A percentile compares a stretch with the other conserved stretches of the same genome.
phyloP scores from a whole-genome alignment of 2,113 vertebrate genomes.

The Acanthisitta chloris region DNA sequence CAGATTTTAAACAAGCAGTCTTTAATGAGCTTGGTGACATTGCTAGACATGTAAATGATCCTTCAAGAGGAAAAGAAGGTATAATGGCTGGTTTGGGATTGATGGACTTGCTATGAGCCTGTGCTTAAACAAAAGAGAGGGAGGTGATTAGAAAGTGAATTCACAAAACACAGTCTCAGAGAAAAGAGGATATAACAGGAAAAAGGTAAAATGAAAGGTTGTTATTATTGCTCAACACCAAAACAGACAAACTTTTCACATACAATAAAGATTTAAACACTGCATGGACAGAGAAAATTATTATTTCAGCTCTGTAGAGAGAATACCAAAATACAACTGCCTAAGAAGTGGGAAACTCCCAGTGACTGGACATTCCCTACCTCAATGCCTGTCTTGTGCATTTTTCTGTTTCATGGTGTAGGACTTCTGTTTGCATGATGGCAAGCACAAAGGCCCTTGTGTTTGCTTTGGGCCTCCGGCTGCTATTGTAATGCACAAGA shows the following conservation, averaged over 20 bases:
- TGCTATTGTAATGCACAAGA: not conserved
- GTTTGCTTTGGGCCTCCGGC: not conserved
- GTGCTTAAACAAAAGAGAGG: not conserved
- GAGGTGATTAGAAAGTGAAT: not conserved
- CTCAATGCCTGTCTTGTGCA: not conserved
- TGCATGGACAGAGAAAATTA: not conserved
- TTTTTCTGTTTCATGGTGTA: not conserved
- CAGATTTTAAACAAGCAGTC: not conserved
- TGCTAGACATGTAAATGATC: not conserved
- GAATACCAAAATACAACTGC: not conserved
- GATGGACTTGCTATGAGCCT: not conserved
- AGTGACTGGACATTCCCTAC: not conserved
- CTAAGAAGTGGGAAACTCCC: not conserved
- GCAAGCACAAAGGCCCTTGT: not conserved
- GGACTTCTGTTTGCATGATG: not conserved
- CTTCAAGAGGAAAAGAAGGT: not conserved
- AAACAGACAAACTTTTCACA: not conserved
- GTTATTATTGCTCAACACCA: not conserved
- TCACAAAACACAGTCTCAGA: not conserved
- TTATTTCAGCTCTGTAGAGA: not conserved
- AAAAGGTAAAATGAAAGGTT: not conserved
- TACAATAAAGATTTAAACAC: not conserved
- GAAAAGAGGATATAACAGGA: not conserved
- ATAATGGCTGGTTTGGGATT: not conserved
- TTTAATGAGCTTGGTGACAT: slow-evolving; percentile 7